These are phyloP conservation scores for Platalea minor DNA, from an alignment of 2,797 vertebrate species.

Conservation along the genomic window DNA sequence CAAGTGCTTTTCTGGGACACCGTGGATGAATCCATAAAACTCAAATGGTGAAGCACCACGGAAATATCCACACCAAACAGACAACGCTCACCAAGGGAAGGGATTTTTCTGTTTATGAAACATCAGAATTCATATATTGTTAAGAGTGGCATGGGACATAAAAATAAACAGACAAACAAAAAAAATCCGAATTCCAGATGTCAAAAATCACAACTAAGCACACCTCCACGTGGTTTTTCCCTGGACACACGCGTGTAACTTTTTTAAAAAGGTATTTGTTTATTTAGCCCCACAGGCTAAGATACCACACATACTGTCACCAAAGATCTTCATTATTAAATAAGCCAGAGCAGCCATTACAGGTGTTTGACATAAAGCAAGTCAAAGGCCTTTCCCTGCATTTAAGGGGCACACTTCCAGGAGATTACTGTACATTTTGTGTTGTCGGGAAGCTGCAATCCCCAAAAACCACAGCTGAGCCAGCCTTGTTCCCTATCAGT, in stretches of 20 bases:
- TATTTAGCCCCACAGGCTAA: not conserved
- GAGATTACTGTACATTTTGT: not conserved
- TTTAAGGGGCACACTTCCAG: not conserved
- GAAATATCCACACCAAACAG: not conserved
- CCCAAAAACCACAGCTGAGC: not conserved
- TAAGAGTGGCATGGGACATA: not conserved
- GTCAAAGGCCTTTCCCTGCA: not conserved
- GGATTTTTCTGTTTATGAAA: not conserved
- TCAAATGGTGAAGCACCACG: not conserved
- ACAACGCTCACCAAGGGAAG: rapidly evolving
- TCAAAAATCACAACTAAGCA: not conserved
- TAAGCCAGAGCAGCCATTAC: not conserved
- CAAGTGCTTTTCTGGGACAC: not conserved
- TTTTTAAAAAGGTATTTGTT: not conserved
- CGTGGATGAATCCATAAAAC: not conserved
- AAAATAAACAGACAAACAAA: not conserved
- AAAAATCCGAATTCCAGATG: rapidly evolving
- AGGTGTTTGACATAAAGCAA: not conserved
- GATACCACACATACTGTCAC: not conserved
- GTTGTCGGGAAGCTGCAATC: not conserved
- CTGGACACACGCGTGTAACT: rapidly evolving
- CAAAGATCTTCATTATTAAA: not conserved
- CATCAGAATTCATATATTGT: not conserved
- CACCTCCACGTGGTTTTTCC: not conserved
- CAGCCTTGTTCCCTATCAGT: not conserved